phyloP scores from a whole-genome alignment of 2,113 vertebrate genomes.

The Elgaria multicarinata region DNA sequence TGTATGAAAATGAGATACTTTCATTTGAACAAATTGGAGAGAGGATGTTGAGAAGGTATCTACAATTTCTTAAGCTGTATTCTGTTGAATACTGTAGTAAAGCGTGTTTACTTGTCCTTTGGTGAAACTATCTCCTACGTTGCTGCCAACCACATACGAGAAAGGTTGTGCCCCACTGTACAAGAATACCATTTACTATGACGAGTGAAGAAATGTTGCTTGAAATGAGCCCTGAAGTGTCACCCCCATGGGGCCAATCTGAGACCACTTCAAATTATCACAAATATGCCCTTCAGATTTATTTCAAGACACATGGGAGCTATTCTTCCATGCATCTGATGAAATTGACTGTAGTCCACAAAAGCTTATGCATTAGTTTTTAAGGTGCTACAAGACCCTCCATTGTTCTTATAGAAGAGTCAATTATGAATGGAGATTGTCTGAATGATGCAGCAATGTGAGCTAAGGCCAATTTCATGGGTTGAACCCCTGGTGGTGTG shows the following conservation, averaged over 20 bases:
- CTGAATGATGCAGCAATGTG: background rate
- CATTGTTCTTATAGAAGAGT: background rate
- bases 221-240: background rate
- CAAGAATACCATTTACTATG: background rate
- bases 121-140: background rate
- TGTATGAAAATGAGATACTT: slow-evolving; percentile 12
- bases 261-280: background rate
- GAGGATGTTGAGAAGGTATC: background rate
- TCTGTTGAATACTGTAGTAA: background rate
- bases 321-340: too few relatives aligned
- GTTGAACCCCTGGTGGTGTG: background rate
- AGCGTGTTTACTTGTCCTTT: background rate
- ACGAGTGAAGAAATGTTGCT: background rate
- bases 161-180: background rate
- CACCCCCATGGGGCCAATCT: background rate
- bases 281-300: background rate
- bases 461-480: background rate
- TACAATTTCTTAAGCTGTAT: background rate
- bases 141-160: background rate
- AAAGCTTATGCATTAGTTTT: too few relatives aligned
- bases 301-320: too few relatives aligned
- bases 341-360: too few relatives aligned
- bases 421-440: background rate
- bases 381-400: too few relatives aligned
- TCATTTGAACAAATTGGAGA: background rate